Conservation (phyloP, 2,797 vertebrate species). For the Falco berigora region DNA sequence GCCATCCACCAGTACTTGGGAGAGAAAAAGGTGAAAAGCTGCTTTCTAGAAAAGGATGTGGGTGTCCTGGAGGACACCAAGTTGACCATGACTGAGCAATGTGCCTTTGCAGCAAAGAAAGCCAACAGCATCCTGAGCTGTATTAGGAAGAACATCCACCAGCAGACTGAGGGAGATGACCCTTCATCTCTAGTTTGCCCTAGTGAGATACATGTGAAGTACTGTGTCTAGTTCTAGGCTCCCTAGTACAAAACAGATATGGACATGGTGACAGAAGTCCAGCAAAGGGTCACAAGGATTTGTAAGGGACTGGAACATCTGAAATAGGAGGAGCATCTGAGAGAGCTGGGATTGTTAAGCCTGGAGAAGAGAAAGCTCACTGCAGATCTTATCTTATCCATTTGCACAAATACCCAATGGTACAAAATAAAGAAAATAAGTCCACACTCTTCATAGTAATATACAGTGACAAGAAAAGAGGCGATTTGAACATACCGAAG, state of each 20-base stretch:
- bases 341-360: background rate
- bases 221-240: background rate
- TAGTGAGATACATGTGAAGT: background rate
- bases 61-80: background rate
- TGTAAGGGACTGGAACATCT: background rate
- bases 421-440: background rate
- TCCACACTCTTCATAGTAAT: background rate
- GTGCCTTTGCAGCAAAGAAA: background rate
- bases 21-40: background rate
- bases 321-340: background rate
- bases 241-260: background rate
- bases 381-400: background rate
- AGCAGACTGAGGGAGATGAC: background rate
- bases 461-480: background rate
- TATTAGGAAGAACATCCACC: background rate
- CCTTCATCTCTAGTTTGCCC: background rate
- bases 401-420: background rate
- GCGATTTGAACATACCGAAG: background rate
- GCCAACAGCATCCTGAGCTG: background rate
- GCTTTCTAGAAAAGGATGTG: background rate
- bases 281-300: background rate
- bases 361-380: background rate
- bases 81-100: background rate
- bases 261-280: background rate
- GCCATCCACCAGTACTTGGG: background rate